Percentiles rank a stretch among this genome's conserved stretches.
Conservation (phyloP, 2,797 vertebrate species). For the Gallinago stenura region DNA sequence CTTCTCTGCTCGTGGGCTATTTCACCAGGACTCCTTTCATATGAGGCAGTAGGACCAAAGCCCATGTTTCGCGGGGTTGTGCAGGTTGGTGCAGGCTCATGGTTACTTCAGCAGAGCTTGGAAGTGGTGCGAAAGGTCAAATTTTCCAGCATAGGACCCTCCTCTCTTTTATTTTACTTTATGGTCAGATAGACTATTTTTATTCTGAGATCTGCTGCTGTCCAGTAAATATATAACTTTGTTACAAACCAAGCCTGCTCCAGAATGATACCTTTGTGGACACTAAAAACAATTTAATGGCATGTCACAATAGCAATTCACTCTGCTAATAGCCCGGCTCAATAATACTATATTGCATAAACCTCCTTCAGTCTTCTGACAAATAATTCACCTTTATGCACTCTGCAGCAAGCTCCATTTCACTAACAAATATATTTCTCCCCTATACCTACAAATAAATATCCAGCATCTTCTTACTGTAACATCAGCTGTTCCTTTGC, state of each 20-base stretch:
- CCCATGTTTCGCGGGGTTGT: not conserved
- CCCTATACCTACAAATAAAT: constrained; percentile 80
- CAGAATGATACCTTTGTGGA: constrained; percentile 85
- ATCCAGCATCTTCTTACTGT: constrained; percentile 69
- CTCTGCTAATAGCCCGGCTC: constrained; percentile 84
- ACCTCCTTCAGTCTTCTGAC: constrained; percentile 80
- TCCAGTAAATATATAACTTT: constrained; percentile 86
- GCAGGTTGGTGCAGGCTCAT: not conserved
- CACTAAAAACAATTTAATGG: constrained; percentile 88
- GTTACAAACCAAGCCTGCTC: constrained; percentile 82
- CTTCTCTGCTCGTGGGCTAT: not conserved
- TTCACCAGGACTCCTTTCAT: not conserved
- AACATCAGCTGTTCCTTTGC: constrained; percentile 71
- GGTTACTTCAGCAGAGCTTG: not conserved
- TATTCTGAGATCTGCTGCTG: constrained; percentile 79
- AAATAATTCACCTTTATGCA: constrained; percentile 86
- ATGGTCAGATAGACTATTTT: constrained; percentile 74
- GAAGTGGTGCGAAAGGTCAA: not conserved
- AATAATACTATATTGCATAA: constrained; percentile 85
- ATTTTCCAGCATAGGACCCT: not conserved
- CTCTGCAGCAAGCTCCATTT: constrained; percentile 83
- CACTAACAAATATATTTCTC: constrained; percentile 85
- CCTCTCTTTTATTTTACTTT: constrained; percentile 52
- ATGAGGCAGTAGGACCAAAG: not conserved
- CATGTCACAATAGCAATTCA: constrained; percentile 86